Base-by-base conservation (phyloP, 2,113 vertebrate genomes). In the Sylvia atricapilla region DNA sequence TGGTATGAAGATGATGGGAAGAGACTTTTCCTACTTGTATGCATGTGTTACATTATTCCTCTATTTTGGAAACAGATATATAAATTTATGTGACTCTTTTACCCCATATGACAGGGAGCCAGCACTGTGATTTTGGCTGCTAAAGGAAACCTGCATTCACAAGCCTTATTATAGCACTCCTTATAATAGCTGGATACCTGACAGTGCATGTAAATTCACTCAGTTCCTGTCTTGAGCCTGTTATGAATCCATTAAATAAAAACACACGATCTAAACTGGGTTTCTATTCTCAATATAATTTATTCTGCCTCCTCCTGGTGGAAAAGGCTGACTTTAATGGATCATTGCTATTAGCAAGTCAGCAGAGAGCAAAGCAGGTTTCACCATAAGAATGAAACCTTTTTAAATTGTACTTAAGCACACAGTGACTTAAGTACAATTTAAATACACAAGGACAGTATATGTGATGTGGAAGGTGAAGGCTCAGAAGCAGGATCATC, bases 1-100 rank as follows among this genome's bases (percentile, higher is more conserved):
- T 81, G 94, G 89, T 49, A 49, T 67, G 77, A 89, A 84, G 50
- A 87, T 46, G 41, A 76, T 73, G 58, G 37, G 49, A 96, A 94
- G 37, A 89, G 50, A 49, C 46, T 90, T 92, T 53, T 83, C 37
- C 46, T 78, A 39, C 43, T 91, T 84, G 44, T 60, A 60, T 8
- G 10, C 41, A 3, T 58, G 22, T 84, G 30, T 77, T 46, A 80
- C 90, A 69, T 4, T 39, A 50, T 62, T 64, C 11, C 18, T 72
- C 50, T 90, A 15, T 35, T 92, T 83, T 66, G 55, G 33, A 83
- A 92, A 88, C 24, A 80, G 25, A 35, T 12, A 30, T 25, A 49
- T 75, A 52, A 58, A 37, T 58, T 33, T 52, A 47, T 62, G 21
- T 63, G 72, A 69, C 23, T 33, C 4, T 47, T 84, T 66, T 63